phyloP scores from a whole-genome alignment of 2,797 vertebrate genomes.

The Premnoplex brunnescens region DNA sequence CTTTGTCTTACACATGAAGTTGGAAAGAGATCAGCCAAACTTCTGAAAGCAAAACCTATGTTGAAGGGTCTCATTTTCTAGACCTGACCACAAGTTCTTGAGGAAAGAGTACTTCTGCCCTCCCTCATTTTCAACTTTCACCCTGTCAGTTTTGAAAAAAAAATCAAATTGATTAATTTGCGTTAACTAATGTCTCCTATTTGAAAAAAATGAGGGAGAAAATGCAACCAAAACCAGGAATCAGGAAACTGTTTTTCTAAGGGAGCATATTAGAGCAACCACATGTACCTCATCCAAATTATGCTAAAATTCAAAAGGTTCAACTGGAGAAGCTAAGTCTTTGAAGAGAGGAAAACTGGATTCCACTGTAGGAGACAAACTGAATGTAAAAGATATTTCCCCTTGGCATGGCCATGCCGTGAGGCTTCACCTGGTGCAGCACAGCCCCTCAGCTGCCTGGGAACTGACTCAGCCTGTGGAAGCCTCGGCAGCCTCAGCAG shows the following conservation, averaged over 20 bases:
- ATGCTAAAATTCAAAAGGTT: background rate
- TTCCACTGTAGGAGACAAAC: background rate
- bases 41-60: background rate
- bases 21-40: background rate
- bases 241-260: background rate
- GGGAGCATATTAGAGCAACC: background rate
- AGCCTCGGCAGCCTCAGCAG: background rate
- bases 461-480: fast-evolving
- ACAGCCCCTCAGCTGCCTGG: background rate
- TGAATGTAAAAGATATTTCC: background rate
- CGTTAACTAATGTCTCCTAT: background rate
- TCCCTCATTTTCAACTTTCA: background rate
- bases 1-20: background rate
- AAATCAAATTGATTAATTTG: background rate
- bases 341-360: background rate
- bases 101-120: background rate
- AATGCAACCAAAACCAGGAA: background rate
- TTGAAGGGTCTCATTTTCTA: background rate
- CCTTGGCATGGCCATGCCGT: background rate
- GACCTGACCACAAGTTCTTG: background rate
- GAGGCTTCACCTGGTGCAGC: background rate
- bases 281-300: background rate
- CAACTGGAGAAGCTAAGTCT: background rate
- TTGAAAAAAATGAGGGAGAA: background rate
- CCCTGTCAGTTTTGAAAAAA: background rate